Evolutionary conservation across 2,113 vertebrate genomes (phyloP), one percentile per base, ranked within the genome.

Genomic region (Bos indicus): DNA sequence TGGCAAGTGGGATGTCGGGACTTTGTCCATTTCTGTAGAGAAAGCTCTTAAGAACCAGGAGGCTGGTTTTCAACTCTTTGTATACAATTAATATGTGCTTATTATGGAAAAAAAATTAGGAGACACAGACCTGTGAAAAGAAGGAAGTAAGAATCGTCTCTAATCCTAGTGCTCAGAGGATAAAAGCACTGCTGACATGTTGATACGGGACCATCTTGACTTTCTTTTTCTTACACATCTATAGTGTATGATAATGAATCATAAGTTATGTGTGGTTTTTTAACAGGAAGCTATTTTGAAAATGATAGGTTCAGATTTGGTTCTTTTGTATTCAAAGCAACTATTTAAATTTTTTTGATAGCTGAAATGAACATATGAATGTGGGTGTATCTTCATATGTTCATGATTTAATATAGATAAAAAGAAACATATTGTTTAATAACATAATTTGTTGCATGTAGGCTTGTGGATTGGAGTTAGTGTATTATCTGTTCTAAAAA

Each of bases 21-120:
- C 67, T 57, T 94, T n/a, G 59, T 77, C n/a, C 23, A 9, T 97
- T 98, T 98, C 98, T 99, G 6, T 86, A 71, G 57, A 71, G 23
- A 89, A 89, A 83, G 7, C 48, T 80, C 17, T 74, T 88, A 52
- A 93, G 56, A 91, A 83, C 28, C 40, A 88, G 19, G 19, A 85
- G 84, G 56, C 30, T 95, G 9, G 74, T 84, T 84, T 6, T n/a
- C 36, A 90, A 71, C 15, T 84, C 88, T 90, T 95, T 88, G n/a
- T 71, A 17, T 87, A 56, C 9, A 95, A 74, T 43, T 90, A 74
- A n/a, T 57, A 64, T n/a, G 57, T 91, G 21, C 15, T 90, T n/a
- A 56, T 71, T 95, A 46, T 57, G 36, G 54, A 16, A 91, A 71
- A 91, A 93, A 94, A 59, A 40, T 78, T n/a, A 88, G 71, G 82